Percentiles rank a stretch among this genome's conserved stretches.
These are phyloP conservation scores for Gymnoscopelus braueri DNA, from an alignment of 2,797 vertebrate species.

Conservation along the genomic window DNA sequence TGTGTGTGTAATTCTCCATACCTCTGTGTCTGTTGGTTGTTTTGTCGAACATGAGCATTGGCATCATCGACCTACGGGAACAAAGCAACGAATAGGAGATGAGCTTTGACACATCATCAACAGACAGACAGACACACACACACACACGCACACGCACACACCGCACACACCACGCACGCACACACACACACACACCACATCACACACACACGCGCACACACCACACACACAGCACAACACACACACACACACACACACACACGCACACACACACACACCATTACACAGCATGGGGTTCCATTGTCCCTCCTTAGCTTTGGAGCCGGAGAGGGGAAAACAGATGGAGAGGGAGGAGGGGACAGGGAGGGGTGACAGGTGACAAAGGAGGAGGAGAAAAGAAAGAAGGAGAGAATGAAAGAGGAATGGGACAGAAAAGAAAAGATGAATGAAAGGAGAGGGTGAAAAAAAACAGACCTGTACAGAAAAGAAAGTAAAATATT, in stretches of 20 bases:
- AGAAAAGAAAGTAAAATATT: conserved; percentile 56
- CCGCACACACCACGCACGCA: conserved; percentile 19
- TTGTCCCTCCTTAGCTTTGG: conserved; percentile 75
- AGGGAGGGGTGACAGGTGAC: conserved; percentile 72
- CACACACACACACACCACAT: conserved; percentile 38
- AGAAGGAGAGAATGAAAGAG: conserved; percentile 37
- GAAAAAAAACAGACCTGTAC: conserved; percentile 17
- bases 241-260: conserved; percentile 20
- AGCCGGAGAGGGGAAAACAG: conserved; percentile 74
- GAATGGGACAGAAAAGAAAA: conserved; percentile 31
- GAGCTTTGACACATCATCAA: conserved; percentile 62
- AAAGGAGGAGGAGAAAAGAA: conserved; percentile 62
- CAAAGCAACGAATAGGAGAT: conserved; percentile 68
- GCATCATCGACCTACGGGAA: conserved; percentile 94
- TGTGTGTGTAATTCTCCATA: conserved; percentile 45
- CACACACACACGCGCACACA: conserved; percentile 25
- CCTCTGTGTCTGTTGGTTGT: conserved; percentile 99
- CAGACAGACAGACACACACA: conserved; percentile 25
- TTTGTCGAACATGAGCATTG: conserved; percentile 99
- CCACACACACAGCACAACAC: conserved; percentile 10
- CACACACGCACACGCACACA: conserved; percentile 7
- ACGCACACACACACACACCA: conserved; percentile 34
- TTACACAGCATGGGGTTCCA: conserved; percentile 80
- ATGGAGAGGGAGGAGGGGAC: conserved; percentile 71
- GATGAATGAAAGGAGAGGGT: background rate